These are phyloP conservation scores for Oscheius myriophilus DNA, from an alignment of 2,888 invertebrate genomes.

Conservation along the genomic window DNA sequence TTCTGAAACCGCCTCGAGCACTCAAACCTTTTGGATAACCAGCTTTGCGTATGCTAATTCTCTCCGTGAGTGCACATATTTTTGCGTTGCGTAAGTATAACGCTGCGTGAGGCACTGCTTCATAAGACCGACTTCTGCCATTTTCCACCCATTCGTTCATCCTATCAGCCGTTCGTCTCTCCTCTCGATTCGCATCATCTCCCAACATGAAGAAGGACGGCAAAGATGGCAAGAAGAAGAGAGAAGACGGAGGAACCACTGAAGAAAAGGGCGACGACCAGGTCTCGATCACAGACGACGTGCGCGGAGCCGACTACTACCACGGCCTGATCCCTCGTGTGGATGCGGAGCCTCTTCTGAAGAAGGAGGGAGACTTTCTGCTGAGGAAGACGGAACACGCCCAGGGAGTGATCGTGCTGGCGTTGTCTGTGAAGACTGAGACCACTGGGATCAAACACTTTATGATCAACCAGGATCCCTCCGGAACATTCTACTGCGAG, in stretches of 20 bases:
- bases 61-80: too few species aligned
- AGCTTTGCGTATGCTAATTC: too few species aligned
- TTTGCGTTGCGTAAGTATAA: too few species aligned
- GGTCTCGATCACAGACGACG: slow-evolving; percentile 54
- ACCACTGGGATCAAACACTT: slow-evolving; percentile 46
- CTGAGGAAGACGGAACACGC: slow-evolving; percentile 54
- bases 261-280: slow-evolving; percentile 30
- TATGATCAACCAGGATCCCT: slow-evolving; percentile 42
- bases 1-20: too few species aligned
- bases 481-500: slow-evolving; percentile 38
- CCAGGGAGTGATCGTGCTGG: slow-evolving; percentile 50
- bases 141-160: too few species aligned
- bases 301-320: slow-evolving; percentile 62
- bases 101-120: too few species aligned
- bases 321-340: slow-evolving; percentile 59
- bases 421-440: slow-evolving; percentile 49
- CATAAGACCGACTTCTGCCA: too few species aligned
- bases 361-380: slow-evolving; percentile 56
- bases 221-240: slow-evolving; percentile 1
- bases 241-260: background rate
- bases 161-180: too few species aligned
- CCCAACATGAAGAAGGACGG: background rate
- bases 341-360: slow-evolving; percentile 56
- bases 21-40: too few species aligned
- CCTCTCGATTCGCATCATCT: too few species aligned